Conservation (phyloP, 2,888 invertebrate species). For the Ennomos fuscantarius region DNA sequence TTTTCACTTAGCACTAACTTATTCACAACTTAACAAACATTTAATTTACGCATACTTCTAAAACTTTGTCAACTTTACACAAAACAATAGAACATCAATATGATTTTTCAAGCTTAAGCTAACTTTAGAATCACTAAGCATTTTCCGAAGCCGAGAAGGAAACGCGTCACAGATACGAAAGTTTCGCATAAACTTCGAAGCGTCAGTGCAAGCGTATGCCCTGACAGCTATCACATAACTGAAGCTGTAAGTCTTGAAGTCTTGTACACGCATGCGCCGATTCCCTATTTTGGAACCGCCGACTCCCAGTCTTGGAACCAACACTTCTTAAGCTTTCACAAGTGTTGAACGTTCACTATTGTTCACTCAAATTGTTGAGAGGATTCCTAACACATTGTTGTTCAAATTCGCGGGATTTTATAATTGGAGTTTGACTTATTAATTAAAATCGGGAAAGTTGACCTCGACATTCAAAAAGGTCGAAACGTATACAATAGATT, state of each 20-base stretch:
- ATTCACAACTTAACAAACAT: background rate
- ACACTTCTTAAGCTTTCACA: background rate
- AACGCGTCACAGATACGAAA: background rate
- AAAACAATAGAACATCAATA: too few relatives aligned
- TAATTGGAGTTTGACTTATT: too few relatives aligned
- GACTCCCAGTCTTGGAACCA: background rate
- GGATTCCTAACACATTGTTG: too few relatives aligned
- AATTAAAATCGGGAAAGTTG: too few relatives aligned
- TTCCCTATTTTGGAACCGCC: slow-evolving; percentile 1
- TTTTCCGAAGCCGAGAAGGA: background rate
- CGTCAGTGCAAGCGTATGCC: slow-evolving; percentile 9
- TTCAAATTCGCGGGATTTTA: too few relatives aligned
- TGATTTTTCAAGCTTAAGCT: too few relatives aligned
- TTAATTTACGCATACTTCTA: background rate
- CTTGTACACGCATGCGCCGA: slow-evolving; percentile 21
- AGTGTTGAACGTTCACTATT: background rate
- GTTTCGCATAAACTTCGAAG: slow-evolving; percentile 5
- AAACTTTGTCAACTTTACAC: background rate
- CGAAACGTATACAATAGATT: too few relatives aligned
- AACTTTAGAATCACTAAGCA: background rate
- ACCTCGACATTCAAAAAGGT: too few relatives aligned
- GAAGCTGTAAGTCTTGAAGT: slow-evolving; percentile 2
- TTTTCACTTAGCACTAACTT: slow-evolving; percentile 6
- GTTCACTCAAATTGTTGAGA: too few relatives aligned
- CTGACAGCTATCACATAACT: slow-evolving; percentile 7